Evolutionary conservation across 2,888 invertebrate genomes (phyloP).

Genomic region (Agriopis marginaria): DNA sequence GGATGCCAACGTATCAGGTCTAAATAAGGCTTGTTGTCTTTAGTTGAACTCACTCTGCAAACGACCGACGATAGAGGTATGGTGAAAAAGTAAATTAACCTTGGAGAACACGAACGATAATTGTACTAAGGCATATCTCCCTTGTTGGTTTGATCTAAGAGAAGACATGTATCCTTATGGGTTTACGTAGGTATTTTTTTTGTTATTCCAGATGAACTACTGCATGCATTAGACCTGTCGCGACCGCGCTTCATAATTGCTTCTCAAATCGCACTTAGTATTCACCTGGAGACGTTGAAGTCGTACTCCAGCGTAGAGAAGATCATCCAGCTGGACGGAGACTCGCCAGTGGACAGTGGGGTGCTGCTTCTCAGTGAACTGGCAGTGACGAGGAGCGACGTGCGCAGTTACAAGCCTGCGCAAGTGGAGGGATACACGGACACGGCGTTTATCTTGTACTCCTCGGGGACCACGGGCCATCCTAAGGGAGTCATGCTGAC

Average conservation of each 20-base stretch:
- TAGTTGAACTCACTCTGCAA: no score
- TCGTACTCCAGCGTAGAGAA: slow-evolving; percentile 65
- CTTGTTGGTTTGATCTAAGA: no score
- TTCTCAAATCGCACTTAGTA: slow-evolving; percentile 73
- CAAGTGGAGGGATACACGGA: slow-evolving; percentile 59
- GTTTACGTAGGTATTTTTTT: not conserved
- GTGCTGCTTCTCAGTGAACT: slow-evolving; percentile 50
- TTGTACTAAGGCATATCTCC: no score
- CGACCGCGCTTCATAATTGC: slow-evolving; percentile 88
- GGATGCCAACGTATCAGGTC: no score
- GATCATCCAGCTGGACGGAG: slow-evolving; percentile 88
- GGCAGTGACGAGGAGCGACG: slow-evolving; percentile 41
- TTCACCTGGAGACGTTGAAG: slow-evolving; percentile 56
- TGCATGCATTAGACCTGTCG: slow-evolving; percentile 88
- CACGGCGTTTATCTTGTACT: slow-evolving; percentile 80
- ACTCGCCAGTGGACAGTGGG: slow-evolving; percentile 54
- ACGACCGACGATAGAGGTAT: no score
- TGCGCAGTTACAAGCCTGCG: slow-evolving; percentile 49
- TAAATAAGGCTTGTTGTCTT: no score
- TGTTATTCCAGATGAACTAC: slow-evolving; percentile 62
- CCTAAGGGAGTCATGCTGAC: slow-evolving; percentile 92
- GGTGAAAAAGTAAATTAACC: no score
- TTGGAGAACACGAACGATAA: no score
- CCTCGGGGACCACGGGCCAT: slow-evolving; percentile 91
- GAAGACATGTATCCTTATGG: no score